Base-by-base conservation (phyloP, 2,888 invertebrate genomes). In the Cosmorhoe ocellata region DNA sequence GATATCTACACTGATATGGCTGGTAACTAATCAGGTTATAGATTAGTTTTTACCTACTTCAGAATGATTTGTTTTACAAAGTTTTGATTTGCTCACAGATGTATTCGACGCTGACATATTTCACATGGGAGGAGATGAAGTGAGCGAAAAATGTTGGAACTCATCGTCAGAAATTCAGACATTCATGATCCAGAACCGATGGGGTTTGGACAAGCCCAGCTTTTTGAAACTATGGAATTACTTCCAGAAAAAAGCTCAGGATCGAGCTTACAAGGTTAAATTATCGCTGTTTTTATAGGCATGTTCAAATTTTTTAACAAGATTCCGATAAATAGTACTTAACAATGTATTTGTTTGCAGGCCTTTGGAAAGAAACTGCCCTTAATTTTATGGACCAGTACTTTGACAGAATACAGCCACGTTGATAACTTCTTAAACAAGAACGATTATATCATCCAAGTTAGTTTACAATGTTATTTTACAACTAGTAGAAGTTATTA, bases 111-210 rank as follows among this genome's bases (percentile, higher is more conserved):
- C 74, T 1, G 96, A 96, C 70, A 89, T 96, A 1, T 96, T 96
- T 84, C 97, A 97, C 76, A 96, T 96, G 96, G 97, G 97, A 1
- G 97, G 96, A 0, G 96, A 97, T 71, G 96, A 97, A 76, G 96
- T 93, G 0, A 91, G 80, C 43, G 85, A 91, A 44, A 71, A 83
- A 3, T 97, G 97, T 75, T 97, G 97, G 97, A 95, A 95, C 69
- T 91, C 93, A 0, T 94, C 94, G 0, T 75, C 84, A 2, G 86
- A 88, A 42, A 94, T 97, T 45, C 92, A 91, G 47, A 81, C 92
- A 14, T 95, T 94, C 92, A 95, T 96, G 94, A 63, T 80, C 1
- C 80, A 88, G 24, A 90, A 92, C 62, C 91, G 92, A 1, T 95
- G 94, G 93, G 89, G 91, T 10, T 79, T 93, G 8, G 79, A 88